Evolutionary conservation across 2,797 vertebrate species (phyloP), one percentile per base, ranked within the genome.

Genomic region (Pseudomugil tenellus): DNA sequence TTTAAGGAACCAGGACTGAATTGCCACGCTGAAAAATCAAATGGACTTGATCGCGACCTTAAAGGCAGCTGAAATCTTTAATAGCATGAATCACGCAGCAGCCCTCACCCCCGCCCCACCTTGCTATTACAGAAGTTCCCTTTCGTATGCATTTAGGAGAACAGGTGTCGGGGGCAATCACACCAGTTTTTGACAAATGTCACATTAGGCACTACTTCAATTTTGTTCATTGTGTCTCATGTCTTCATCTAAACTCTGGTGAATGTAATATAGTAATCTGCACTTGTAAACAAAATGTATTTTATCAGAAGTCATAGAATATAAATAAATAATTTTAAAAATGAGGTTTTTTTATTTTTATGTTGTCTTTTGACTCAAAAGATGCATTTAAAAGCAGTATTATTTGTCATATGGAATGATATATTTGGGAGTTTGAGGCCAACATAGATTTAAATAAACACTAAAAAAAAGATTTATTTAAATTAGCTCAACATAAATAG

Each of bases 251-350:
- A 90, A 89, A 93, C 90, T 92, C 89, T 84, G 91, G 85, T 92
- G 93, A 95, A 94, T 95, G 95, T 95, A 95, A 86, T 80, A 91
- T 93, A 88, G 90, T 89, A 92, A 94, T 95, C 94, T 94, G 92
- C 94, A 94, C 94, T 93, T 87, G 92, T 94, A 94, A 92, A 87
- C 87, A 89, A 93, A 88, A 76, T 91, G 93, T 95, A 94, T 95
- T 96, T 95, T 95, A 94, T 92, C 87, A 76, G 88, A 91, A 84
- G 78, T 88, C 88, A 87, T 86, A 90, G 88, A 84, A 70, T 83
- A 90, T 86, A 61, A 94, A 93, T 94, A 94, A 94, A 94, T 88
- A 93, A 93, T 88, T 81, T 81, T 78, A 81, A 62, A 9, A 19
- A 46, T 65, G 16, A 37, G 11, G 12, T 1, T 11, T 34, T 11